Percentiles rank a stretch among this genome's conserved stretches.
Evolutionary conservation across 1,140 invertebrate species (phyloP).

Genomic region (Cotesia chilonis): DNA sequence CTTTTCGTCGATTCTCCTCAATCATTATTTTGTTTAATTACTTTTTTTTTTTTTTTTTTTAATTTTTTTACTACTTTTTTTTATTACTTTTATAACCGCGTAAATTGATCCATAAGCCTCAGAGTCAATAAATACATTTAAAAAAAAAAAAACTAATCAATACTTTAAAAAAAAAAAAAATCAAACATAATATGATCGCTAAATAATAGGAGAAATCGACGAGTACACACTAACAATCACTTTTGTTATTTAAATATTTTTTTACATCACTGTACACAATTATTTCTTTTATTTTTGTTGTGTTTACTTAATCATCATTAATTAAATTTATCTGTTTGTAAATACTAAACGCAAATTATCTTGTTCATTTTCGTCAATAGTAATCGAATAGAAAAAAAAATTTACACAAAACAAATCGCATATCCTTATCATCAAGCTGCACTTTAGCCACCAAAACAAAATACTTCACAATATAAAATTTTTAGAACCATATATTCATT

Average conservation of each 20-base stretch:
- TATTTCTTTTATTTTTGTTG: slow-evolving; percentile 40
- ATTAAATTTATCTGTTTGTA: slow-evolving; percentile 22
- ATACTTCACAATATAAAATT: too few relatives aligned
- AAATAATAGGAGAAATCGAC: slow-evolving; percentile 52
- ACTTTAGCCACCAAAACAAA: slow-evolving; percentile 27
- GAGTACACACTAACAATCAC: slow-evolving; percentile 61
- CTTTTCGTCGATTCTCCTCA: slow-evolving; percentile 35
- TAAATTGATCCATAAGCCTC: background rate
- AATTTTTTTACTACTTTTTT: background rate
- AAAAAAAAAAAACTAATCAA: background rate
- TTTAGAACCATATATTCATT: too few relatives aligned
- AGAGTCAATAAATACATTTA: background rate
- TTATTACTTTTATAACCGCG: background rate
- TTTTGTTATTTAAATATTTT: slow-evolving; percentile 40
- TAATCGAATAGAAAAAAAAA: slow-evolving; percentile 8
- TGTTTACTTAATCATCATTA: slow-evolving; percentile 43
- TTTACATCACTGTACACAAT: slow-evolving; percentile 65
- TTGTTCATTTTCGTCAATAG: background rate
- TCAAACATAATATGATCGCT: slow-evolving; percentile 9
- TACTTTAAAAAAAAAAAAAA: slow-evolving; percentile 10
- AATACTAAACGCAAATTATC: too few relatives aligned
- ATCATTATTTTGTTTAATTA: slow-evolving; percentile 26
- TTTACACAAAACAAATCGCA: too few relatives aligned
- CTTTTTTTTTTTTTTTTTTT: background rate
- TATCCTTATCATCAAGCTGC: slow-evolving; percentile 4